Conservation (phyloP, 2,888 invertebrate genomes). For the Lagria hirta region DNA sequence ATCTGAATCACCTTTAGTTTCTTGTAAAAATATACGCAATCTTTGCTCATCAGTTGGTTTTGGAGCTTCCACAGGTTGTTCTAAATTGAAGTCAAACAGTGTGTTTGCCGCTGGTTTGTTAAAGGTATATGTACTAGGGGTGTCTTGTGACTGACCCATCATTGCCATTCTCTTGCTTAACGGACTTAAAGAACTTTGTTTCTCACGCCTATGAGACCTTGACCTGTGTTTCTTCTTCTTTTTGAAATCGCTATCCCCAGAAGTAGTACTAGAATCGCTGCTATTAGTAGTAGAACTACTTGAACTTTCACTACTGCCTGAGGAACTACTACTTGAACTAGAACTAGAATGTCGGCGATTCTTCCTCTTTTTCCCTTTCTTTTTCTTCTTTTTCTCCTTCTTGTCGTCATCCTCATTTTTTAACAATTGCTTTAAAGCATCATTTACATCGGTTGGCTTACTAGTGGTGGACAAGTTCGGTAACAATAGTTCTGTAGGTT, state of each 20-base stretch:
- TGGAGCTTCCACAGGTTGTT: constrained; percentile 49
- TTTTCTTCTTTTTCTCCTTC: constrained; percentile 67
- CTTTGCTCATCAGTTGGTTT: constrained; percentile 42
- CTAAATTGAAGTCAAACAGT: constrained; percentile 56
- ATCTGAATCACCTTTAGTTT: constrained; percentile 78
- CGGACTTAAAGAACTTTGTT: constrained; percentile 75
- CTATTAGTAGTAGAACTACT: constrained; percentile 59
- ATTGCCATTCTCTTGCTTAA: constrained; percentile 81
- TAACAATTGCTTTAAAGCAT: constrained; percentile 64
- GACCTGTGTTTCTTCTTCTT: constrained; percentile 61
- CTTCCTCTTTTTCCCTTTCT: constrained; percentile 64
- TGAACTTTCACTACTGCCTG: constrained; percentile 59
- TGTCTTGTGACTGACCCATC: constrained; percentile 61
- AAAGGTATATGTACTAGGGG: constrained; percentile 64
- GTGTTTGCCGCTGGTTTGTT: constrained; percentile 66
- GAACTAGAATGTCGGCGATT: constrained; percentile 64
- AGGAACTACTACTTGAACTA: constrained; percentile 53
- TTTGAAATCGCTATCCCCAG: constrained; percentile 62
- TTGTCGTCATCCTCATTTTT: constrained; percentile 58
- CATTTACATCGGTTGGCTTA: constrained; percentile 62
- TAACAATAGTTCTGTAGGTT: constrained; percentile 63
- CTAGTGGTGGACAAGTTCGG: constrained; percentile 58
- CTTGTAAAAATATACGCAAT: constrained; percentile 69
- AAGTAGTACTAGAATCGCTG: constrained; percentile 64
- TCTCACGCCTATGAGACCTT: constrained; percentile 59